A percentile compares a stretch with the other conserved stretches of the same genome.
These are phyloP conservation scores for Equus quagga DNA, from an alignment of 2,113 vertebrate genomes.

Conservation along the genomic window DNA sequence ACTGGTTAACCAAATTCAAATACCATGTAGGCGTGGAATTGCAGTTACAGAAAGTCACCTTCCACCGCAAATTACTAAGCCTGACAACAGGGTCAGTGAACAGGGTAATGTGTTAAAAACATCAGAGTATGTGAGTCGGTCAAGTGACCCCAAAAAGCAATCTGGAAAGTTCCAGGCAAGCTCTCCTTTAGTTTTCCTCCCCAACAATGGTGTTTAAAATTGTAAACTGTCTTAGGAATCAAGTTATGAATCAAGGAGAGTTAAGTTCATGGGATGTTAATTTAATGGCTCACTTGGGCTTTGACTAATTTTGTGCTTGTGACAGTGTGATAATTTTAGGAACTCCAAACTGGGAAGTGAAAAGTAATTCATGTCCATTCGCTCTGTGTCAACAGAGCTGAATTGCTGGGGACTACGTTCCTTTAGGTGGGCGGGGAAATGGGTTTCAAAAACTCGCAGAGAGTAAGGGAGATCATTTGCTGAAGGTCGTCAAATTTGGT, in stretches of 20 bases:
- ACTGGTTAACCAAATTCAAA: not conserved
- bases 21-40: not conserved
- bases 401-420: not conserved
- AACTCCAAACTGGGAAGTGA: not conserved
- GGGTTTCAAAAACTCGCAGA: not conserved
- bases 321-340: constrained; percentile 4
- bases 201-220: not conserved
- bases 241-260: not conserved
- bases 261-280: constrained; percentile 22
- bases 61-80: not conserved
- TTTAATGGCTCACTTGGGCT: constrained; percentile 11
- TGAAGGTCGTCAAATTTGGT: too few species aligned
- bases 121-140: not conserved
- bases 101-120: not conserved
- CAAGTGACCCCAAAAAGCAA: not conserved
- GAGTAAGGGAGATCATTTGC: not conserved
- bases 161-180: constrained; percentile 5
- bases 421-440: not conserved
- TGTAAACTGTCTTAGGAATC: not conserved
- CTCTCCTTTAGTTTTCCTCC: not conserved
- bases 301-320: constrained; percentile 45
- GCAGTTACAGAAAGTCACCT: not conserved
- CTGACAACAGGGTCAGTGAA: not conserved
- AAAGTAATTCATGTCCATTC: not conserved
- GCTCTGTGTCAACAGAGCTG: not conserved